A percentile compares a stretch with the other conserved stretches of the same genome.
Evolutionary conservation across 2,113 vertebrate species (phyloP).

Genomic region (Saccopteryx leptura): DNA sequence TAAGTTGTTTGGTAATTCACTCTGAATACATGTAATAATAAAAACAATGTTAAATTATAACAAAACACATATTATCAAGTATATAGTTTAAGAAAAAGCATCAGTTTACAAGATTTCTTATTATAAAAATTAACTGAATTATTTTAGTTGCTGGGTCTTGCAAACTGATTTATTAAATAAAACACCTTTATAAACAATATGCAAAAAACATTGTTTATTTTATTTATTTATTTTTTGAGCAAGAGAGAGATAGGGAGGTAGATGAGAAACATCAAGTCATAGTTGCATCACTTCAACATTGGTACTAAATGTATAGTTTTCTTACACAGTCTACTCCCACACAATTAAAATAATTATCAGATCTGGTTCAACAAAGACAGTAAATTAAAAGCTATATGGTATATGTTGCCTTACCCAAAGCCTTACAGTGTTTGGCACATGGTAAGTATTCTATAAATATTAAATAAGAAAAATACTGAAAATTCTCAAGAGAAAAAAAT

Average conservation of each 20-base stretch:
- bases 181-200: background rate
- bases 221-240: no score
- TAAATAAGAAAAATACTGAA: background rate
- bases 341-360: background rate
- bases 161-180: slow-evolving; percentile 44
- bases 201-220: background rate
- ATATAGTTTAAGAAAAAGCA: slow-evolving; percentile 23
- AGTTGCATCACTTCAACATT: background rate
- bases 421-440: background rate
- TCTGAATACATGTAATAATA: background rate
- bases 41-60: slow-evolving; percentile 17
- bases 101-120: slow-evolving; percentile 30
- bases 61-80: background rate
- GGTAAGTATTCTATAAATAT: background rate
- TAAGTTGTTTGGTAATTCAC: slow-evolving; percentile 9
- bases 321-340: background rate
- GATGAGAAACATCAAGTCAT: no score
- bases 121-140: slow-evolving; percentile 15
- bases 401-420: background rate
- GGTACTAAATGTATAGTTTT: background rate
- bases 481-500: background rate
- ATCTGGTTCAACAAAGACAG: background rate
- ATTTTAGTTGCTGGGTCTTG: background rate
- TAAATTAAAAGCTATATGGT: background rate
- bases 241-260: no score